phyloP scores from a whole-genome alignment of 2,797 vertebrate species.

The Centroberyx gerrardi region DNA sequence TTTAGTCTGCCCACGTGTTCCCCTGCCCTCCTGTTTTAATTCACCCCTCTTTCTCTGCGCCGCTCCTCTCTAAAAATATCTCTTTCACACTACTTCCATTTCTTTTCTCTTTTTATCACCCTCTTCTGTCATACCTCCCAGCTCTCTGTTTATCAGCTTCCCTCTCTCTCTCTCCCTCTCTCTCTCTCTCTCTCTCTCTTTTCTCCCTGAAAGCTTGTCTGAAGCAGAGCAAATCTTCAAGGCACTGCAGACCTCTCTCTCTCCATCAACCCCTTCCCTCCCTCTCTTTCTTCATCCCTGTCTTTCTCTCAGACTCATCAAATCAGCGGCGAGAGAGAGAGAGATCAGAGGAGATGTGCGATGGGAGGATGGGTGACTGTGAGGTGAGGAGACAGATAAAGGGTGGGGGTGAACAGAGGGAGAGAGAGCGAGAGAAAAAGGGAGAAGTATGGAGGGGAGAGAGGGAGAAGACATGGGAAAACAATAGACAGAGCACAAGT shows the following conservation, averaged over 20 bases:
- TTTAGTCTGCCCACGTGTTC: no score
- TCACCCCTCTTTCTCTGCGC: not conserved
- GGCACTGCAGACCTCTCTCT: conserved; percentile 64
- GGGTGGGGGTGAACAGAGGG: no score
- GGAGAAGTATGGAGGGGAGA: no score
- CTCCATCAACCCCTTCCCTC: conserved; percentile 53
- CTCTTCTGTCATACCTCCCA: conserved; percentile 50
- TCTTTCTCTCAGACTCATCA: conserved; percentile 54
- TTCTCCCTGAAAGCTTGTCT: conserved; percentile 59
- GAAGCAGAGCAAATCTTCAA: conserved; percentile 54
- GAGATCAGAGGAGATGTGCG: conserved; percentile 2
- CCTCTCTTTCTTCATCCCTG: conserved; percentile 13
- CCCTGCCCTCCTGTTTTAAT: not conserved
- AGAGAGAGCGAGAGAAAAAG: no score
- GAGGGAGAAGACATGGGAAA: no score
- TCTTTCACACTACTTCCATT: conserved; percentile 49
- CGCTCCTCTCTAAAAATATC: conserved; percentile 43
- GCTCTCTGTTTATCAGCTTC: conserved; percentile 59
- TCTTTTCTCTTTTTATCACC: conserved; percentile 70
- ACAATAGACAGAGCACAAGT: no score
- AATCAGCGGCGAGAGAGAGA: conserved; percentile 42
- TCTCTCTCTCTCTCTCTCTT: conserved; percentile 57
- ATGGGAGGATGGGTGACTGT: not conserved
- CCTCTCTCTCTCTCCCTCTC: conserved; percentile 54
- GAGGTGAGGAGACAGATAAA: not conserved